Evolutionary conservation across 2,888 invertebrate genomes (phyloP), one percentile per base, ranked within the genome.

Genomic region (Luperina testacea): DNA sequence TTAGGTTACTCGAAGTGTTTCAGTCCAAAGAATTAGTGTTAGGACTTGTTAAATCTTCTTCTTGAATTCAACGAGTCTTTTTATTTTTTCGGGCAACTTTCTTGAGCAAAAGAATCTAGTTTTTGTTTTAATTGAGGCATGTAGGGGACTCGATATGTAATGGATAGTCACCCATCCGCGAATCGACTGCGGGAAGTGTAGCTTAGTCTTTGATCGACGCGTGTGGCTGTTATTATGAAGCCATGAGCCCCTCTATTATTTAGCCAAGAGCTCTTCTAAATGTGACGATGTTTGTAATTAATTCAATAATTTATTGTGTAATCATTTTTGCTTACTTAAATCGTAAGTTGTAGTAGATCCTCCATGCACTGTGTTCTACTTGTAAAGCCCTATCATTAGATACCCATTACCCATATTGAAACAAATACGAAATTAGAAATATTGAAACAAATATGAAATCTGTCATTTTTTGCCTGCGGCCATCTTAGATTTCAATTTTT

Each of bases 1-100:
- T 61, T 6, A 57, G 73, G 77, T 82, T 71, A 74, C 51, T 71
- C 76, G 76, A 32, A 45, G 51, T 72, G 73, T 61, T 77, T 61
- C 63, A 72, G 57, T 71, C n/a, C 42, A 69, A 69, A 61, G 61
- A 84, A 76, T 85, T 85, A 85, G 82, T 82, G 67, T 67, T 69
- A 64, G 51, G 24, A 63, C 70, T 82, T 63, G 70, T 67, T 59
- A 72, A 77, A 63, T 71, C 57, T 67, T 64, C 51, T 45, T 68
- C n/a, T 53, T 51, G 48, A 45, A 42, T 59, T 48, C 24, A 59
- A 48, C 32, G 11, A 73, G 13, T 51, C 17, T 38, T 70, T 76
- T 78, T 32, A 17, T 53, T 32, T 82, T 45, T 32, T 32, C 15
- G 13, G 3, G 0, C 7, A 2, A 20, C 17, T 27, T 64, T 72